A percentile compares a stretch with the other conserved stretches of the same genome.
Conservation (phyloP, 2,888 invertebrate genomes). For the Dastarcus helophoroides region DNA sequence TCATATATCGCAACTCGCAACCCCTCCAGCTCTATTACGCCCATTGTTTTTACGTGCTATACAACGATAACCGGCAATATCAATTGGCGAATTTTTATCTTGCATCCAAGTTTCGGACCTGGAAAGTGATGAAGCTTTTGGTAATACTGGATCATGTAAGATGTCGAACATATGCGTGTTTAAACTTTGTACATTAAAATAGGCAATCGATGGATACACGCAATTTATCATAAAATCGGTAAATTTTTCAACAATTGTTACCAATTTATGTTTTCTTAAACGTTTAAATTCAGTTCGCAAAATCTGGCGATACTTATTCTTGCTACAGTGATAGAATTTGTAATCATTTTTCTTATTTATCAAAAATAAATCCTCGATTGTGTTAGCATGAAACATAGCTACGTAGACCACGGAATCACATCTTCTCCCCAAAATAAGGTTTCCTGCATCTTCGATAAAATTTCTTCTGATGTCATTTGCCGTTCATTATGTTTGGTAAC, state of each 20-base stretch:
- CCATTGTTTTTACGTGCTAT: conserved; percentile 1
- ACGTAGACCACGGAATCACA: conserved; percentile 2
- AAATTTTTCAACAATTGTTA: conserved; percentile 1
- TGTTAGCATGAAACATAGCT: conserved; percentile 1
- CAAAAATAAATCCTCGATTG: conserved; percentile 1
- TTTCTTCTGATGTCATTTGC: conserved; percentile 4
- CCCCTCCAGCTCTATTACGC: conserved; percentile 1
- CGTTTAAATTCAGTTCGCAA: conserved; percentile 1
- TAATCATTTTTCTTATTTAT: conserved; percentile 2
- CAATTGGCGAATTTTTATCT: conserved; percentile 1
- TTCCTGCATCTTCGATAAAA: conserved; percentile 5
- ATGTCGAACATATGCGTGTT: conserved; percentile 1
- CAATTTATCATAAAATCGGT: neutral
- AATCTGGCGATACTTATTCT: conserved; percentile 1
- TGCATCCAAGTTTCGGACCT: conserved; percentile 1
- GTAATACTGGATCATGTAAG: conserved; percentile 1
- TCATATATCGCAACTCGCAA: conserved; percentile 1
- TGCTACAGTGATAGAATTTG: conserved; percentile 5
- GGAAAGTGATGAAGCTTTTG: conserved; percentile 1
- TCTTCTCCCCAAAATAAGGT: conserved; percentile 3
- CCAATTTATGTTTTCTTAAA: conserved; percentile 1
- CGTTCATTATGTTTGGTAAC: conserved; percentile 5
- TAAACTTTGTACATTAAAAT: conserved; percentile 1
- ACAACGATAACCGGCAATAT: conserved; percentile 1
- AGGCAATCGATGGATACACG: conserved; percentile 1